Conservation (phyloP, 2,888 invertebrate genomes). For the Dexiosoma caninum region DNA sequence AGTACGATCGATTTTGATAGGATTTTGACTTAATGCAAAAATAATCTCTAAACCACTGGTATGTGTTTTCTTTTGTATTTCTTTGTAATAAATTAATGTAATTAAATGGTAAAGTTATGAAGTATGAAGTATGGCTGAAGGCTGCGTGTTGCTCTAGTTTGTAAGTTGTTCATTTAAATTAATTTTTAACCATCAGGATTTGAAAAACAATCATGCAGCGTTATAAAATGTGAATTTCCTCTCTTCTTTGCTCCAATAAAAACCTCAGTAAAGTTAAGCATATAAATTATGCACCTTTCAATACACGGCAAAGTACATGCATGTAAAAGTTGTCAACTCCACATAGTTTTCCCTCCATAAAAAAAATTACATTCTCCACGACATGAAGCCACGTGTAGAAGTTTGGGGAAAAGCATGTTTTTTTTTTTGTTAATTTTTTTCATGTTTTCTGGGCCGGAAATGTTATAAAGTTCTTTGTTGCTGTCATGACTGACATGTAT, state of each 20-base stretch:
- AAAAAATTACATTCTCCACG: constrained; percentile 5
- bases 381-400: neutral
- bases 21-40: too few relatives aligned
- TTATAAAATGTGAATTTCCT: neutral
- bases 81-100: constrained; percentile 8
- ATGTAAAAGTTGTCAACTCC: constrained; percentile 2
- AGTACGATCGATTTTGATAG: too few relatives aligned
- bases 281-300: constrained; percentile 28
- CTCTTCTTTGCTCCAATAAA: too few relatives aligned
- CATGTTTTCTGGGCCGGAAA: constrained; percentile 61
- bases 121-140: constrained; percentile 1
- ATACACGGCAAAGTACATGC: neutral
- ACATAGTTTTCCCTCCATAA: neutral
- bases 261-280: constrained; percentile 27
- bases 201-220: neutral
- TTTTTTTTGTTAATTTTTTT: constrained; percentile 28
- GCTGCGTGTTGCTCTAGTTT: constrained; percentile 40
- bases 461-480: constrained; percentile 47
- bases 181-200: constrained; percentile 6
- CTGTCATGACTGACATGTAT: constrained; percentile 23
- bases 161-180: constrained; percentile 14
- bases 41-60: too few relatives aligned
- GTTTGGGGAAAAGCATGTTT: constrained; percentile 26
- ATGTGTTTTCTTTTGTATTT: neutral
- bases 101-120: neutral